Conservation (phyloP, 2,888 invertebrate genomes). For the Drosophila kuntzei region DNA sequence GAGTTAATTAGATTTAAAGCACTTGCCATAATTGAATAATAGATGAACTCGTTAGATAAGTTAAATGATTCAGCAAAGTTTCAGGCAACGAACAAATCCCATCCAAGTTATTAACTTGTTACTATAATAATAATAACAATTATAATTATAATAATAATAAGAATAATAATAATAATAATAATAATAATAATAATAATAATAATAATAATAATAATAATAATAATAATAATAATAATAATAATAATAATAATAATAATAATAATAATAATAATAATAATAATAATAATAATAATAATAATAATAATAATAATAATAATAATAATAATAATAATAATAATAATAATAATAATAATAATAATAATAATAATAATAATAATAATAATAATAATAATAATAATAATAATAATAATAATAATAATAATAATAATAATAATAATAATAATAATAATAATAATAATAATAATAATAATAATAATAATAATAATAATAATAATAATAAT, state of each 20-base stretch:
- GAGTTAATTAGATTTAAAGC: slow-evolving; percentile 13
- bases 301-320: background rate
- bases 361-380: background rate
- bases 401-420: background rate
- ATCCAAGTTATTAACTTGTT: background rate
- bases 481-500: background rate
- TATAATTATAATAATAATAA: background rate
- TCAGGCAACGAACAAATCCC: background rate
- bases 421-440: background rate
- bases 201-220: background rate
- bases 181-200: background rate
- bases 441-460: background rate
- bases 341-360: background rate
- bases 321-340: background rate
- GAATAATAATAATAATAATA: background rate
- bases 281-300: background rate
- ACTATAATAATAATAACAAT: background rate
- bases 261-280: background rate
- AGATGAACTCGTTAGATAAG: slow-evolving; percentile 22
- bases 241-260: background rate
- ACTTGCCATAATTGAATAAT: slow-evolving; percentile 7
- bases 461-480: background rate
- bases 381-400: background rate
- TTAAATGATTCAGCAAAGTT: slow-evolving; percentile 3
- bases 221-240: background rate